A percentile compares a stretch with the other conserved stretches of the same genome.
Evolutionary conservation across 2,113 vertebrate genomes (phyloP).

Genomic region (Cebidichthys violaceus): DNA sequence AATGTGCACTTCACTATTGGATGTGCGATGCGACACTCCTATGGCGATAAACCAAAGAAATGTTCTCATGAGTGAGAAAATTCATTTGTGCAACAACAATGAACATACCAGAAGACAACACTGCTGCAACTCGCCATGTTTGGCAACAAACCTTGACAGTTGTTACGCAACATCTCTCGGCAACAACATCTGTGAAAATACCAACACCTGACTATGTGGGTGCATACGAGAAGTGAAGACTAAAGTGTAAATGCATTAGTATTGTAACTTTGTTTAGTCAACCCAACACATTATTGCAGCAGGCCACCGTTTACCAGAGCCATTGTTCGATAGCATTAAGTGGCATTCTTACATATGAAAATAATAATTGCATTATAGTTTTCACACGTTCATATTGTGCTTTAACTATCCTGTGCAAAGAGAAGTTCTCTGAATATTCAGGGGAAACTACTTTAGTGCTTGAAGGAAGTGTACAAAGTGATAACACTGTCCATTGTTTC

Average conservation of each 20-base stretch:
- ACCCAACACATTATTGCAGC: background rate
- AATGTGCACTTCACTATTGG: conserved; percentile 98
- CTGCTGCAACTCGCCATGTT: no score
- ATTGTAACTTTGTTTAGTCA: background rate
- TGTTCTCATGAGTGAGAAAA: background rate
- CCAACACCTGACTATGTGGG: background rate
- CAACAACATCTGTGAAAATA: conserved; percentile 10
- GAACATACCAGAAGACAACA: background rate
- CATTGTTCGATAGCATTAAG: background rate
- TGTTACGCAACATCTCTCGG: background rate
- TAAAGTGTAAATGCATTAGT: background rate
- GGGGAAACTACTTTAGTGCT: background rate
- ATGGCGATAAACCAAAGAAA: conserved; percentile 54
- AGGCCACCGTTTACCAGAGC: background rate
- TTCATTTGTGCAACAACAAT: background rate
- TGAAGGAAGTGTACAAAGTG: background rate
- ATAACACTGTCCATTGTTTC: background rate
- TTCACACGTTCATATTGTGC: background rate
- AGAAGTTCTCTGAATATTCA: background rate
- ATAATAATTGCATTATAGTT: background rate
- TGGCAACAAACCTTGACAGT: background rate
- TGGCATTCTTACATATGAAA: background rate
- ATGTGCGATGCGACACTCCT: conserved; percentile 98
- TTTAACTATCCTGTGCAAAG: background rate
- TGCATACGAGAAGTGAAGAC: background rate